Conservation (phyloP, 92 coral and sea anemone genomes). For the Heteractis magnifica region DNA sequence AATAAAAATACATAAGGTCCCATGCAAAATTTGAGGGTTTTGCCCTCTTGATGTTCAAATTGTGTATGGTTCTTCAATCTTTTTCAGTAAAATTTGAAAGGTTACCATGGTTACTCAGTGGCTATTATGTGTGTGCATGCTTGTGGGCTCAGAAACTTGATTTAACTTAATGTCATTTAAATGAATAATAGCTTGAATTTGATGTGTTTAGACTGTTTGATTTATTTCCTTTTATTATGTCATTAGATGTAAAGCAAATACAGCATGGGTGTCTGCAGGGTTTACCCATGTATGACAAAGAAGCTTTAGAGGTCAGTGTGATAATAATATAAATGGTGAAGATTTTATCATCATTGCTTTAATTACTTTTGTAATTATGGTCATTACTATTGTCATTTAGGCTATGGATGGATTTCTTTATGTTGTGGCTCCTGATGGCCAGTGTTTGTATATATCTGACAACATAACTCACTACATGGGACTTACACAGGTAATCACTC, state of each 20-base stretch:
- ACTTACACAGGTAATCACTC: constrained; percentile 69
- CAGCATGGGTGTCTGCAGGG: constrained; percentile 27
- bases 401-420: constrained; percentile 99
- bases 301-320: constrained; percentile 63
- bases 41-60: too few species aligned
- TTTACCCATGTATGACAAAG: constrained; percentile 51
- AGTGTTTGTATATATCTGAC: constrained; percentile 83
- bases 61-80: too few species aligned
- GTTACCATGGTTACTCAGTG: too few species aligned
- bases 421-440: constrained; percentile 98
- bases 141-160: too few species aligned
- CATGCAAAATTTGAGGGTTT: too few species aligned
- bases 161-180: background rate
- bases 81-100: too few species aligned
- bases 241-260: constrained; percentile 57
- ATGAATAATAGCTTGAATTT: background rate
- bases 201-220: background rate
- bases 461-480: constrained; percentile 94
- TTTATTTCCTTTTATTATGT: background rate
- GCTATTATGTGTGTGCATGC: too few species aligned
- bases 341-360: background rate
- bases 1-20: too few species aligned
- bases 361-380: background rate
- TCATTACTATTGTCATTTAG: constrained; percentile 20
- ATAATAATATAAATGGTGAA: too few species aligned